These are phyloP conservation scores for Trididemnum clinides DNA, from an alignment of 23 tunicate genomes.

Conservation along the genomic window DNA sequence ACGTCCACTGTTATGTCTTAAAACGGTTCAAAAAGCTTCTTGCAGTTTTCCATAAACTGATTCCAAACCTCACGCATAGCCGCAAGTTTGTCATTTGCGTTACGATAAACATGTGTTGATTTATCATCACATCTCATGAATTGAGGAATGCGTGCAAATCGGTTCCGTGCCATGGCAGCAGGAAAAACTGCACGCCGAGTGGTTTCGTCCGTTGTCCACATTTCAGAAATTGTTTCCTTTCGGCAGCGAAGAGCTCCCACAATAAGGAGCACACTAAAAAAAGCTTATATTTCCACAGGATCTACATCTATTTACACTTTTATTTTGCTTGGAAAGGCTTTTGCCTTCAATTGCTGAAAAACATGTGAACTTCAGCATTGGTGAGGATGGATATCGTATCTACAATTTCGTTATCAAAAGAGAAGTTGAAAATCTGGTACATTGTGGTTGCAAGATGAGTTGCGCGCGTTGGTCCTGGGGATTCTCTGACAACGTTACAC, in stretches of 20 bases:
- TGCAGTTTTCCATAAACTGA: conserved; percentile 4
- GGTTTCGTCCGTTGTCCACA: conserved; percentile 8
- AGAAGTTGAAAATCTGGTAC: conserved; percentile 7
- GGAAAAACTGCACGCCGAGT: conserved; percentile 16
- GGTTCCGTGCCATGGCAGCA: conserved; percentile 2
- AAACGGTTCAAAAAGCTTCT: conserved; percentile 1
- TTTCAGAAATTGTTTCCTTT: conserved; percentile 18
- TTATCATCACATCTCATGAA: conserved; percentile 15
- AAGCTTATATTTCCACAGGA: conserved; percentile 25
- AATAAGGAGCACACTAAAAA: conserved; percentile 1
- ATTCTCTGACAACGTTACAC: neutral
- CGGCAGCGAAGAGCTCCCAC: conserved; percentile 20
- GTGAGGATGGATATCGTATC: neutral
- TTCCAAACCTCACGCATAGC: conserved; percentile 21
- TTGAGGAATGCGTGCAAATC: conserved; percentile 19
- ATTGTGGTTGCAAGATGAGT: neutral
- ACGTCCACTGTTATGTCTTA: conserved; percentile 21
- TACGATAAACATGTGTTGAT: neutral
- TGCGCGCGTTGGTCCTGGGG: conserved; percentile 1
- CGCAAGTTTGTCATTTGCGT: conserved; percentile 19
- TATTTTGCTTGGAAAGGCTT: neutral
- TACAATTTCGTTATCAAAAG: conserved; percentile 2
- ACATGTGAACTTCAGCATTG: conserved; percentile 8
- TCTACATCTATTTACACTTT: neutral
- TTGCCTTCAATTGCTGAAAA: conserved; percentile 1